Evolutionary conservation across 35 echinoderm and acorn worm genomes (phyloP).

Genomic region (Heliocidaris erythrogramma): DNA sequence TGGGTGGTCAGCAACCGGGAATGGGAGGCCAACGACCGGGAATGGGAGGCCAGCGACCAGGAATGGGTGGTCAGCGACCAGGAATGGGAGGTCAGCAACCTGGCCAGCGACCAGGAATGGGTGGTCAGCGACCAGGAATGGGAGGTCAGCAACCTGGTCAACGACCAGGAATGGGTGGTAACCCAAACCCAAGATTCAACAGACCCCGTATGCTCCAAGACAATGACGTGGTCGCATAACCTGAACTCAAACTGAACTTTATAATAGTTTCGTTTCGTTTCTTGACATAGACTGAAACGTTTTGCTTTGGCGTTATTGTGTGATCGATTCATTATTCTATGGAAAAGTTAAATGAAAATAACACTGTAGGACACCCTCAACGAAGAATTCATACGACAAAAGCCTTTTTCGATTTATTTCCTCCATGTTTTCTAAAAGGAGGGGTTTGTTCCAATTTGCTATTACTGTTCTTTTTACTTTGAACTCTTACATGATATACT

Average conservation of each 20-base stretch:
- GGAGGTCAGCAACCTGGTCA: not conserved
- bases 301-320: not conserved
- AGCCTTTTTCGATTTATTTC: not conserved
- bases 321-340: not conserved
- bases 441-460: not conserved
- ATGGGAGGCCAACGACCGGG: not conserved
- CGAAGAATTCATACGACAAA: not conserved
- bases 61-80: not conserved
- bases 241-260: not conserved
- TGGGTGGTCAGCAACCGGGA: not conserved
- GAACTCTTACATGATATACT: not conserved
- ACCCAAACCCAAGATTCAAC: not conserved
- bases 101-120: not conserved
- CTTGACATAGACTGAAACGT: not conserved
- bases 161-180: not conserved
- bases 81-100: not conserved
- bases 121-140: not conserved
- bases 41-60: not conserved
- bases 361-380: not conserved
- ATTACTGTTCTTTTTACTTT: not conserved
- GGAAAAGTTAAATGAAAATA: not conserved
- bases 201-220: conserved; percentile 7
- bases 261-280: not conserved
- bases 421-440: not conserved
- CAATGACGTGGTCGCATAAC: not conserved